A percentile compares a stretch with the other conserved stretches of the same genome.
Conservation (phyloP, 2,113 vertebrate species). For the Hypomesus transpacificus region DNA sequence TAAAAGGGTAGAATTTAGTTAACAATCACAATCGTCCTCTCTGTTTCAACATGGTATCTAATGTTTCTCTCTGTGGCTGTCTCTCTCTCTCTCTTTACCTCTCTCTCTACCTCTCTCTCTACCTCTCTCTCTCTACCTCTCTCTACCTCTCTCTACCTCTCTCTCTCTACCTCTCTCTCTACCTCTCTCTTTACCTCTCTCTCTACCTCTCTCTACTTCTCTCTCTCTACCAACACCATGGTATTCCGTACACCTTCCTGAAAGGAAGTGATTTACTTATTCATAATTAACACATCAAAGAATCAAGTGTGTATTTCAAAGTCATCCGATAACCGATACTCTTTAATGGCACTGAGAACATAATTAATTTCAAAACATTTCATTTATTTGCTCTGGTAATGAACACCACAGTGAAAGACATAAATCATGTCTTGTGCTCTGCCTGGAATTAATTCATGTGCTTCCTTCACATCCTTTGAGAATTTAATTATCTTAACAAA, state of each 20-base stretch:
- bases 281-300: slow-evolving; percentile 68
- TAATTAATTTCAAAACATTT: slow-evolving; percentile 46
- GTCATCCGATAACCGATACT: slow-evolving; percentile 67
- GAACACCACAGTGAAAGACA: slow-evolving; percentile 55
- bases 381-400: slow-evolving; percentile 68
- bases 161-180: too few relatives aligned
- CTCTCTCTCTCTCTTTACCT: too few relatives aligned
- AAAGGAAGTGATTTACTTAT: slow-evolving; percentile 54
- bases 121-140: neutral
- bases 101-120: too few relatives aligned
- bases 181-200: neutral
- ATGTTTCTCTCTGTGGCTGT: neutral
- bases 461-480: slow-evolving; percentile 66
- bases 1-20: too few relatives aligned
- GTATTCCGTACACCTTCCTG: neutral
- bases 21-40: neutral
- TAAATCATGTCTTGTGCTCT: slow-evolving; percentile 64
- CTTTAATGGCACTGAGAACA: slow-evolving; percentile 58
- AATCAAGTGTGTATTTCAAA: slow-evolving; percentile 64
- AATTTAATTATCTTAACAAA: slow-evolving; percentile 72
- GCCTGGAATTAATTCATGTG: slow-evolving; percentile 68
- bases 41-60: neutral
- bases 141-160: slow-evolving; percentile 2
- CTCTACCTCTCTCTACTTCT: slow-evolving; percentile 2
- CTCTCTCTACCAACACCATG: slow-evolving; percentile 2